Percentiles rank a stretch among this genome's conserved stretches.
These are phyloP conservation scores for Temnothorax longispinosus DNA, from an alignment of 1,140 invertebrate species.

Conservation along the genomic window DNA sequence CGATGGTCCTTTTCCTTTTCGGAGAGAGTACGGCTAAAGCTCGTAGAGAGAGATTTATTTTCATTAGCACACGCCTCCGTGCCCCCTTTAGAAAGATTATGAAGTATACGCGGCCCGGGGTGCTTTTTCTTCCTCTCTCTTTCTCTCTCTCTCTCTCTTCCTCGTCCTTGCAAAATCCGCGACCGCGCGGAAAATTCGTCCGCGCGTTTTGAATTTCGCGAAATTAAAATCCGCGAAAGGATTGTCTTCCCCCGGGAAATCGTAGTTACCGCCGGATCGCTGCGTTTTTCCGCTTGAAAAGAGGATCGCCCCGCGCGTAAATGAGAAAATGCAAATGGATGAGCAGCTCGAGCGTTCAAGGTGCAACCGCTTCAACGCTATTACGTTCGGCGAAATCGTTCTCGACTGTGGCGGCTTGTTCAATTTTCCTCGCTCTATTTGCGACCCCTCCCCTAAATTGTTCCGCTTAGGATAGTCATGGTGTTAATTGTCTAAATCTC, in stretches of 20 bases:
- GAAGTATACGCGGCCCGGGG: slow-evolving; percentile 37
- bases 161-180: slow-evolving; percentile 5
- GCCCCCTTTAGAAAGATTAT: slow-evolving; percentile 52
- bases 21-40: slow-evolving; percentile 9
- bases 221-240: slow-evolving; percentile 63
- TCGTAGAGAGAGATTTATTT: slow-evolving; percentile 65
- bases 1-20: neutral
- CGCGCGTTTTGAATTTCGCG: slow-evolving; percentile 59
- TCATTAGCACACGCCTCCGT: slow-evolving; percentile 58
- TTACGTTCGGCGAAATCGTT: slow-evolving; percentile 35
- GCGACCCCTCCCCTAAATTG: slow-evolving; percentile 1
- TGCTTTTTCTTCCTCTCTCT: neutral
- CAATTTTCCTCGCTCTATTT: slow-evolving; percentile 34
- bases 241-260: slow-evolving; percentile 52
- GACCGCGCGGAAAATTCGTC: slow-evolving; percentile 46
- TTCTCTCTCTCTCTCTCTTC: neutral
- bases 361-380: slow-evolving; percentile 46
- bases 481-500: slow-evolving; percentile 30
- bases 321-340: slow-evolving; percentile 60
- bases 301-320: slow-evolving; percentile 44
- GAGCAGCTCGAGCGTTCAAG: slow-evolving; percentile 37
- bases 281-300: slow-evolving; percentile 36
- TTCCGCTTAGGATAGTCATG: slow-evolving; percentile 21
- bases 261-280: slow-evolving; percentile 44
- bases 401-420: slow-evolving; percentile 21